Evolutionary conservation across 1,140 invertebrate species (phyloP).

Genomic region (Drosophila tani): DNA sequence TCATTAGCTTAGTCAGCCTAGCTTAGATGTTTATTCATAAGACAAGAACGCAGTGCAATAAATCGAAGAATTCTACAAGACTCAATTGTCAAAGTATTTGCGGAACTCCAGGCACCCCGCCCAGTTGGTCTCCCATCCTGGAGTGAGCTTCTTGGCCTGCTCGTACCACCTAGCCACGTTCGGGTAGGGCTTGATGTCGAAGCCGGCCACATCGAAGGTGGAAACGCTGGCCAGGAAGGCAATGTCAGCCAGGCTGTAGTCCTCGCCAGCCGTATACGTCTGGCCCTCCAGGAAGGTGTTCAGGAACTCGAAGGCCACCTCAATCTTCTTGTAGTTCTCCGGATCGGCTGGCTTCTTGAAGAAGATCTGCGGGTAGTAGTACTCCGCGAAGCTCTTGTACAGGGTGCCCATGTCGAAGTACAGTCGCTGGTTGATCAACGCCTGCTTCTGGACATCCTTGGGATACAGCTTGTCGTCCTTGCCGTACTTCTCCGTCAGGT

Average conservation of each 20-base stretch:
- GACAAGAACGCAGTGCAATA: constrained; percentile 68
- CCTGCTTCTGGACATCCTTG: constrained; percentile 87
- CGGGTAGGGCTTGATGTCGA: constrained; percentile 88
- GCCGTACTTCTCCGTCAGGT: constrained; percentile 87
- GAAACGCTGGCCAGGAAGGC: constrained; percentile 87
- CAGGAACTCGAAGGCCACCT: constrained; percentile 87
- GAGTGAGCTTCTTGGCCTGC: constrained; percentile 88
- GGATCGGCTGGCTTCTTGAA: constrained; percentile 87
- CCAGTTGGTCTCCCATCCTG: constrained; percentile 91
- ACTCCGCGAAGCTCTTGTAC: constrained; percentile 87
- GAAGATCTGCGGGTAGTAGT: constrained; percentile 90
- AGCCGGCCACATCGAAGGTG: constrained; percentile 88
- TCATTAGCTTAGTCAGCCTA: constrained; percentile 42
- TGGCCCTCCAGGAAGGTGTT: constrained; percentile 89
- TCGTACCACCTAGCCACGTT: constrained; percentile 90
- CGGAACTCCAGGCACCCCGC: constrained; percentile 55
- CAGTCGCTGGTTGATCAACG: constrained; percentile 89
- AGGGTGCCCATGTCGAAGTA: constrained; percentile 90
- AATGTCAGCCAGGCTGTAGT: constrained; percentile 91
- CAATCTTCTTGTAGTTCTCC: constrained; percentile 88
- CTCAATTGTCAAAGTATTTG: constrained; percentile 61
- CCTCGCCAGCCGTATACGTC: constrained; percentile 88
- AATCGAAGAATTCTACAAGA: constrained; percentile 19
- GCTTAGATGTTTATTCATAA: constrained; percentile 47
- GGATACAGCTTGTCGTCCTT: constrained; percentile 88